phyloP scores from a whole-genome alignment of 2,888 invertebrate species.

The Aproaerema taeniolella region DNA sequence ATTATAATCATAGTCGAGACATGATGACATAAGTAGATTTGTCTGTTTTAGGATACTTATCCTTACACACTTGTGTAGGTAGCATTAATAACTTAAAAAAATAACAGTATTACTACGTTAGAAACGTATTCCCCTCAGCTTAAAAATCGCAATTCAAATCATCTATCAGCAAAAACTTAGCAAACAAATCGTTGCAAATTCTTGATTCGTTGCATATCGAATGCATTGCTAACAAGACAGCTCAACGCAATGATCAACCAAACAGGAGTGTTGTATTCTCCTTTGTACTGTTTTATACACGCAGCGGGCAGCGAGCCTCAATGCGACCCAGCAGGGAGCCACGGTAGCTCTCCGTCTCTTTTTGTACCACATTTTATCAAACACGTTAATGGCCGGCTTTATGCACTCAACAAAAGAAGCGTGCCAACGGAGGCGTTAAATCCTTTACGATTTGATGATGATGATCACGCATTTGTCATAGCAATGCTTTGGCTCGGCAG shows the following conservation, averaged over 20 bases:
- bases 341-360: conserved; percentile 68
- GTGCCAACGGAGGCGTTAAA: conserved; percentile 77
- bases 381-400: conserved; percentile 75
- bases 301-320: conserved; percentile 61
- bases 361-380: conserved; percentile 74
- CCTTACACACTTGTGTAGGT: no score
- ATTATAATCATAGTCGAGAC: conserved; percentile 9
- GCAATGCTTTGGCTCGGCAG: conserved; percentile 46
- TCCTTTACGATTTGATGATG: conserved; percentile 74
- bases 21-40: conserved; percentile 3
- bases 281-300: conserved; percentile 47
- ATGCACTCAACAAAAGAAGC: conserved; percentile 72
- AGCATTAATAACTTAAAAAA: no score
- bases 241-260: conserved; percentile 39
- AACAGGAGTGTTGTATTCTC: conserved; percentile 44
- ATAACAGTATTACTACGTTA: no score
- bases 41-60: conserved; percentile 3
- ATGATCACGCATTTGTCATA: conserved; percentile 70
- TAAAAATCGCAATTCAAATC: neutral
- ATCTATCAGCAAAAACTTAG: neutral
- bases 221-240: conserved; percentile 42
- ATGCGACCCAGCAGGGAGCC: conserved; percentile 61
- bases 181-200: no score
- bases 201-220: conserved; percentile 12
- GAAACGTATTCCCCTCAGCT: neutral